Conservation (phyloP, 2,888 invertebrate species). For the Ptycholaimellus sp. region DNA sequence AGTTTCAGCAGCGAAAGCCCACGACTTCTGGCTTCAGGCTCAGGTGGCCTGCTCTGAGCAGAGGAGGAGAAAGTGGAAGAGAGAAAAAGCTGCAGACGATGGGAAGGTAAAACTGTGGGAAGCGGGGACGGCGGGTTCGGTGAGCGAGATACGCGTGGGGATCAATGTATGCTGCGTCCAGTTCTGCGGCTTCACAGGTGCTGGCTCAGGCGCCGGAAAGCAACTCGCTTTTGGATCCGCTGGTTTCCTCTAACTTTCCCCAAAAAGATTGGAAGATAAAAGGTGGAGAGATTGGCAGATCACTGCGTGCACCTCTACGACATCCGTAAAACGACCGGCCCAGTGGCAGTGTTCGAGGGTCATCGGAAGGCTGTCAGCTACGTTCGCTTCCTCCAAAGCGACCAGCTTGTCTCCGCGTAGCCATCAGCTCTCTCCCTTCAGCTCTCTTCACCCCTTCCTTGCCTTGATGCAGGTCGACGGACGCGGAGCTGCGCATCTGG, state of each 20-base stretch:
- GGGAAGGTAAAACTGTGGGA: slow-evolving; percentile 76
- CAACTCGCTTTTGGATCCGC: slow-evolving; percentile 85
- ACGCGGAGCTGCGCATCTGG: slow-evolving; percentile 72
- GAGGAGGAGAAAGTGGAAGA: too few species aligned
- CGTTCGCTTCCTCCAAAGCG: slow-evolving; percentile 60
- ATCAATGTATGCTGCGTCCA: slow-evolving; percentile 87
- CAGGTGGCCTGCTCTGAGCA: too few species aligned
- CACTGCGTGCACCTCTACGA: slow-evolving; percentile 90
- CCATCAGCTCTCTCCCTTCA: too few species aligned
- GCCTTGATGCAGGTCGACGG: slow-evolving; percentile 44
- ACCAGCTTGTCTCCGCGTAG: slow-evolving; percentile 59
- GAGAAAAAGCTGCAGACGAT: too few species aligned
- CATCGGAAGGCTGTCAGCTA: slow-evolving; percentile 81
- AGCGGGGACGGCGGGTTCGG: slow-evolving; percentile 56
- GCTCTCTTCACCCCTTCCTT: background rate
- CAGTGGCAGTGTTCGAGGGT: slow-evolving; percentile 57
- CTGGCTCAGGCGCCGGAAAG: slow-evolving; percentile 52
- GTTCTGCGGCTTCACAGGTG: too few species aligned
- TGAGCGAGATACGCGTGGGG: slow-evolving; percentile 65
- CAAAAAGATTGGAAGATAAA: background rate
- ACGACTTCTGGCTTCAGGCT: slow-evolving; percentile 62
- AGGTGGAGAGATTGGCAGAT: slow-evolving; percentile 35
- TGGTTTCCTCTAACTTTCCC: slow-evolving; percentile 19
- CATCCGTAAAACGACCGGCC: slow-evolving; percentile 52
- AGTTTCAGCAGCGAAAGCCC: slow-evolving; percentile 78